Conservation (phyloP, 2,113 vertebrate species). For the Piliocolobus tephrosceles region DNA sequence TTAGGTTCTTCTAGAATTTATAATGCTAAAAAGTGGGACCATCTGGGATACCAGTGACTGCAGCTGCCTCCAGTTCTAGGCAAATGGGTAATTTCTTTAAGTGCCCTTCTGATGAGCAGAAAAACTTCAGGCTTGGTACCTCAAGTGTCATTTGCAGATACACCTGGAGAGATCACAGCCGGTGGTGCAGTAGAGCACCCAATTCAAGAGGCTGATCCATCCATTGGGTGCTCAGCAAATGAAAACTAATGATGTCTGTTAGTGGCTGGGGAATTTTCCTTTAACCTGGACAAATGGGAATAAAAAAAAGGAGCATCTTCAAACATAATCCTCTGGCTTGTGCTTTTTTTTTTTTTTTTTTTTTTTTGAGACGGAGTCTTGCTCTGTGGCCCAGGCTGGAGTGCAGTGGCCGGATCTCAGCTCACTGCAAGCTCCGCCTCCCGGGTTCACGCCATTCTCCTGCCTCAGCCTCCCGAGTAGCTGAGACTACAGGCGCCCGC, state of each 20-base stretch:
- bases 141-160: neutral
- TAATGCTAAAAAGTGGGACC: neutral
- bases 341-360: neutral
- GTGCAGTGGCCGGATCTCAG: too few relatives aligned
- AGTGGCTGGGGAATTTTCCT: neutral
- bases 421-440: too few relatives aligned
- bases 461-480: too few relatives aligned
- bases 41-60: constrained; percentile 25
- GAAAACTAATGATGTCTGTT: constrained; percentile 22
- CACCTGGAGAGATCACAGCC: constrained; percentile 45
- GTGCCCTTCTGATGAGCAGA: constrained; percentile 18
- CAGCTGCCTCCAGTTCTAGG: constrained; percentile 36
- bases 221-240: neutral
- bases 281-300: neutral
- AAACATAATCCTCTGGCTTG: neutral
- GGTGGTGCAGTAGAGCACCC: neutral
- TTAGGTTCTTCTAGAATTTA: neutral
- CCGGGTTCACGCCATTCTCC: too few relatives aligned
- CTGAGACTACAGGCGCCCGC: too few relatives aligned
- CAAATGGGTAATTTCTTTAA: constrained; percentile 56
- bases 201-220: neutral
- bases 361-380: too few relatives aligned
- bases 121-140: constrained; percentile 43
- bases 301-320: neutral
- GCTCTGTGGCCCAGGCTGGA: too few relatives aligned